Evolutionary conservation across 2,888 invertebrate species (phyloP).

Genomic region (Epistrophe eligans): DNA sequence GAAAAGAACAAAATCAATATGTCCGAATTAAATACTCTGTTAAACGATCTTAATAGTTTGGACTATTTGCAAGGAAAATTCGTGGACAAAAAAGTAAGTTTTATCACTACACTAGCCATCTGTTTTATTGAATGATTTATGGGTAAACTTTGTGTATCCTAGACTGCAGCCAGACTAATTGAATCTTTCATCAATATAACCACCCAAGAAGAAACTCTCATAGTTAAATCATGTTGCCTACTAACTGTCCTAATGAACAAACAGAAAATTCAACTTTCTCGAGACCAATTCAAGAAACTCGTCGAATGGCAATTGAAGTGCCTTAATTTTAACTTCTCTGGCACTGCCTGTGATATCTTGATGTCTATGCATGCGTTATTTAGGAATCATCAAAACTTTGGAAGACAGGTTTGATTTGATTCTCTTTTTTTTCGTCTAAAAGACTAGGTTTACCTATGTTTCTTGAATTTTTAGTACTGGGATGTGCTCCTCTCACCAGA

Average conservation of each 20-base stretch:
- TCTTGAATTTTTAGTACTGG: slow-evolving; percentile 70
- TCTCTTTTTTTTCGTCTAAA: neutral
- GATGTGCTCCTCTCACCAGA: slow-evolving; percentile 73
- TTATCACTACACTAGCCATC: neutral
- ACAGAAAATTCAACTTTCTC: slow-evolving; percentile 85
- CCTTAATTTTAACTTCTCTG: slow-evolving; percentile 79
- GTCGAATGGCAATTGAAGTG: slow-evolving; percentile 85
- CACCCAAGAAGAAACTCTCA: slow-evolving; percentile 85
- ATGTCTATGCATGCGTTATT: slow-evolving; percentile 76
- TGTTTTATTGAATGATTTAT: neutral
- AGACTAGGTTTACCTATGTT: neutral
- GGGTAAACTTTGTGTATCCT: neutral
- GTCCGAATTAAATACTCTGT: slow-evolving; percentile 84
- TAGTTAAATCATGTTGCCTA: slow-evolving; percentile 86
- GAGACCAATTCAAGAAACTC: slow-evolving; percentile 82
- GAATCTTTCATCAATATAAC: slow-evolving; percentile 77
- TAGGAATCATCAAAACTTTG: slow-evolving; percentile 70
- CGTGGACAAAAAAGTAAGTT: slow-evolving; percentile 75
- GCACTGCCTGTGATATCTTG: slow-evolving; percentile 77
- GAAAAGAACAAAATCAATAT: slow-evolving; percentile 84
- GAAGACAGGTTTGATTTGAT: slow-evolving; percentile 57
- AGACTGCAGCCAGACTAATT: slow-evolving; percentile 75
- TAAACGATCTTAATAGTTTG: slow-evolving; percentile 87
- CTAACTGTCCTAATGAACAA: slow-evolving; percentile 85
- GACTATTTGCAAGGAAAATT: slow-evolving; percentile 85